A percentile compares a stretch with the other conserved stretches of the same genome.
These are phyloP conservation scores for Nannospalax galili DNA, from an alignment of 2,113 vertebrate species.

Conservation along the genomic window DNA sequence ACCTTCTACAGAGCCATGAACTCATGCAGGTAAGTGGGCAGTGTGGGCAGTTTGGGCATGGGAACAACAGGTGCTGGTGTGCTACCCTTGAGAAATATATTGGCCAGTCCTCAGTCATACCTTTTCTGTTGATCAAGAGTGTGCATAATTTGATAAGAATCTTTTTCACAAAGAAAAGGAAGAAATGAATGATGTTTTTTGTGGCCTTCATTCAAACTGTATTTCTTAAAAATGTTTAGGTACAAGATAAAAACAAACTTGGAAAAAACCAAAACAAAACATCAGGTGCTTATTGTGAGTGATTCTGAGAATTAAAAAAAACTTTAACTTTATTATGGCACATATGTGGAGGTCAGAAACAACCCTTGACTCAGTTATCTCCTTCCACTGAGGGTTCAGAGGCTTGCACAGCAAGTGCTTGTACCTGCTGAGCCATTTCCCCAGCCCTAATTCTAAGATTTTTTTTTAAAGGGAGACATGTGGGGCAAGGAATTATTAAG, in stretches of 20 bases:
- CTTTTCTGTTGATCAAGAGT: background rate
- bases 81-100: background rate
- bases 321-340: background rate
- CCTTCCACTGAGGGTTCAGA: background rate
- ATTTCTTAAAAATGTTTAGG: conserved; percentile 5
- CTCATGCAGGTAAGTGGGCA: conserved; percentile 94
- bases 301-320: background rate
- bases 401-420: background rate
- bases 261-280: background rate
- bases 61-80: background rate
- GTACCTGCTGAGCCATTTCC: background rate
- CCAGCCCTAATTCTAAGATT: background rate
- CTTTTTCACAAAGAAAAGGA: background rate
- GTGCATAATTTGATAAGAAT: conserved; percentile 24
- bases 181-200: background rate
- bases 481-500: background rate
- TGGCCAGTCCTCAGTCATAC: background rate
- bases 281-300: background rate
- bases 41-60: too few relatives aligned
- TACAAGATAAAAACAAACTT: background rate
- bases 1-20: conserved; percentile 93
- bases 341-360: background rate
- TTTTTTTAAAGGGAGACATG: background rate
- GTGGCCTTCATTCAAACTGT: conserved; percentile 2
- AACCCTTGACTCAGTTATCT: background rate